Conservation (phyloP, 2,113 vertebrate genomes). For the Tamias sibiricus region DNA sequence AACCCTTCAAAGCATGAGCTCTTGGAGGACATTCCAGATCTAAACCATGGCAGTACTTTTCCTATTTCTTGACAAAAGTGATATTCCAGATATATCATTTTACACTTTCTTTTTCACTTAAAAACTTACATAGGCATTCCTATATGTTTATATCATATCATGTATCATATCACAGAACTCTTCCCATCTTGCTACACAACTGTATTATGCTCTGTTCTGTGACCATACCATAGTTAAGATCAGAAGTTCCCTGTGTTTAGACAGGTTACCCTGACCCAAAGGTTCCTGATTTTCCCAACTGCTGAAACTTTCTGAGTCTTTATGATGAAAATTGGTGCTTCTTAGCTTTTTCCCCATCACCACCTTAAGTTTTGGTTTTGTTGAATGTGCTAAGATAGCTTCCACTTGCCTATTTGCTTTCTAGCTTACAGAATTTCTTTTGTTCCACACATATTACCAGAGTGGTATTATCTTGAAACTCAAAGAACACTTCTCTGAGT, state of each 20-base stretch:
- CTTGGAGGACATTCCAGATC: too few relatives aligned
- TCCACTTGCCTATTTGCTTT: constrained; percentile 15
- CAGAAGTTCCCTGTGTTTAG: not conserved
- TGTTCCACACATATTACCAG: not conserved
- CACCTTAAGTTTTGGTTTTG: not conserved
- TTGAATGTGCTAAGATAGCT: not conserved
- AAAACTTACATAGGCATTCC: not conserved
- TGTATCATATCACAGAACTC: not conserved
- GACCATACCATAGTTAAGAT: not conserved
- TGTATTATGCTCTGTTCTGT: not conserved
- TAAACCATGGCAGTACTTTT: not conserved
- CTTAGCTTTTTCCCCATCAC: not conserved
- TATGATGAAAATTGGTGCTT: not conserved
- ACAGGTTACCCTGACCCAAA: not conserved
- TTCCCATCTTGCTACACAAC: not conserved
- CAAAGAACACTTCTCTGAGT: not conserved
- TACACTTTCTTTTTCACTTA: not conserved
- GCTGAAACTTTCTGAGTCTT: not conserved
- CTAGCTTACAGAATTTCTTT: not conserved
- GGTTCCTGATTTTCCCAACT: not conserved
- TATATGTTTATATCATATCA: too few relatives aligned
- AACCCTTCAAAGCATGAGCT: too few relatives aligned
- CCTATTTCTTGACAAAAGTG: not conserved
- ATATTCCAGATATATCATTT: not conserved
- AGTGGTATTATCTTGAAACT: not conserved